phyloP scores from a whole-genome alignment of 2,113 vertebrate genomes.

The Oryzias melastigma region DNA sequence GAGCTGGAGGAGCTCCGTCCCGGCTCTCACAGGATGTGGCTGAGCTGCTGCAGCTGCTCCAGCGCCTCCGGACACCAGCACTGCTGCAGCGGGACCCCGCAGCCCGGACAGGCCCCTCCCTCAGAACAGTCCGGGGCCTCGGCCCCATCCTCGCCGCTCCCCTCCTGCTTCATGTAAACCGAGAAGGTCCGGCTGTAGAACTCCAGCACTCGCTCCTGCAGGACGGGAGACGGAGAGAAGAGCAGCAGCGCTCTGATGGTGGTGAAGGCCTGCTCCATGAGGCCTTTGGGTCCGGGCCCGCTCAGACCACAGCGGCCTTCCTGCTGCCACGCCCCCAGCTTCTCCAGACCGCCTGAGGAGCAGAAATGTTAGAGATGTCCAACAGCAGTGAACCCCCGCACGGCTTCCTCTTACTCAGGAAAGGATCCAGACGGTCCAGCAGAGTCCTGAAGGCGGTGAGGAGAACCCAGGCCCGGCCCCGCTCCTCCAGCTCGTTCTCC shows the following conservation, averaged over 20 bases:
- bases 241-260: constrained; percentile 91
- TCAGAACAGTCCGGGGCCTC: constrained; percentile 33
- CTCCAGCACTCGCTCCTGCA: constrained; percentile 86
- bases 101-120: constrained; percentile 77
- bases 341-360: constrained; percentile 79
- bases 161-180: constrained; percentile 86
- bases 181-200: constrained; percentile 92
- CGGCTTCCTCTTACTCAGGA: constrained; percentile 70
- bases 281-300: constrained; percentile 78
- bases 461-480: constrained; percentile 79
- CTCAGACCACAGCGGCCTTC: constrained; percentile 55
- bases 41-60: constrained; percentile 88
- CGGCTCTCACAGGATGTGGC: constrained; percentile 84
- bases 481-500: constrained; percentile 81
- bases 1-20: too few relatives aligned
- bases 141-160: constrained; percentile 42
- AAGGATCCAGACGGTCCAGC: constrained; percentile 83
- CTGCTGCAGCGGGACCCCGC: constrained; percentile 69
- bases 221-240: constrained; percentile 83
- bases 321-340: constrained; percentile 83
- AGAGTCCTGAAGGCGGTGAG: constrained; percentile 83
- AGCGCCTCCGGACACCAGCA: constrained; percentile 91
- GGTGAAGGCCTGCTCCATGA: constrained; percentile 86
- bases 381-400: background rate
- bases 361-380: background rate